Percentiles rank a stretch among this genome's conserved stretches.
Conservation (phyloP, 2,113 vertebrate species). For the Brachirus orientalis region DNA sequence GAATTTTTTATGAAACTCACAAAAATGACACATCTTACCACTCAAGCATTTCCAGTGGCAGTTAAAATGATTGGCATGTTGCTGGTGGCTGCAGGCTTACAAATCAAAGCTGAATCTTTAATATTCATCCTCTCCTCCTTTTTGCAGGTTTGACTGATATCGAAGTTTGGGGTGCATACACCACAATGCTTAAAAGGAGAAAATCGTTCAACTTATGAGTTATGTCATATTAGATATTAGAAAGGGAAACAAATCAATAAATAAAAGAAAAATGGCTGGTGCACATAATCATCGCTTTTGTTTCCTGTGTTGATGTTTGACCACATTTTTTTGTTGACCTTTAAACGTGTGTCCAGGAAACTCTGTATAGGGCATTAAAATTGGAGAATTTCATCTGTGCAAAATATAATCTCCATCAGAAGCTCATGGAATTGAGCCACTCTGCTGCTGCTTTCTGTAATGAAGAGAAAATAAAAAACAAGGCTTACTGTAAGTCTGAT, state of each 20-base stretch:
- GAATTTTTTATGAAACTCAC: conserved; percentile 27
- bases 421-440: conserved; percentile 25
- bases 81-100: conserved; percentile 18
- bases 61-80: conserved; percentile 35
- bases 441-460: conserved; percentile 29
- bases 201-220: conserved; percentile 21
- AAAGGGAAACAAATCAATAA: not conserved
- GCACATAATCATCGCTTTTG: not conserved
- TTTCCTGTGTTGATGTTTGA: conserved; percentile 11
- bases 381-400: conserved; percentile 5
- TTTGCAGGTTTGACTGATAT: conserved; percentile 35
- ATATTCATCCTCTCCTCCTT: conserved; percentile 15
- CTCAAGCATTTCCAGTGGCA: conserved; percentile 30
- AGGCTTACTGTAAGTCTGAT: conserved; percentile 8
- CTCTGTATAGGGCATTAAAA: not conserved
- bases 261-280: not conserved
- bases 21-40: conserved; percentile 26
- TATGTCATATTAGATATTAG: conserved; percentile 8
- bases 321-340: conserved; percentile 6
- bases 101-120: conserved; percentile 35
- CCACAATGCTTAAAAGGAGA: conserved; percentile 6
- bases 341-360: conserved; percentile 14
- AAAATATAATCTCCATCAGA: conserved; percentile 14
- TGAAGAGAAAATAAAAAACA: conserved; percentile 37
- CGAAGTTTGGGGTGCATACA: not conserved